Evolutionary conservation across 2,113 vertebrate species (phyloP).

Genomic region (Neopipo cinnamomea): DNA sequence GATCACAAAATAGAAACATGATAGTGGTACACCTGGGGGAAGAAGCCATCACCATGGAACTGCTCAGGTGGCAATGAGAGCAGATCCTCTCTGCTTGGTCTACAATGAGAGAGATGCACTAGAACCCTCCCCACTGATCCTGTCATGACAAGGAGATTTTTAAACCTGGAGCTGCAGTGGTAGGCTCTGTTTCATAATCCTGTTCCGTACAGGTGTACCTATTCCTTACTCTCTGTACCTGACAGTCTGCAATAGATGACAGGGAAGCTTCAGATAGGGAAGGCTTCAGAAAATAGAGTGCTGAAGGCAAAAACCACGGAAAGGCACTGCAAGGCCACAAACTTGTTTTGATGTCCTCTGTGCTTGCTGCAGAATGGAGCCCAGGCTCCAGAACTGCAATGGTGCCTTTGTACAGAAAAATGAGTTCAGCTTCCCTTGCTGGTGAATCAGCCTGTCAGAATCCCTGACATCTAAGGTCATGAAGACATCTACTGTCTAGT

Average conservation of each 20-base stretch:
- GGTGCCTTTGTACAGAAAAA: not conserved
- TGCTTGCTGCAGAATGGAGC: not conserved
- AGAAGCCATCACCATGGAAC: not conserved
- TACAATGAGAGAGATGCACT: not conserved
- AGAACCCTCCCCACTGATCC: not conserved
- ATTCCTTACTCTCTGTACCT: not conserved
- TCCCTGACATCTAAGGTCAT: not conserved
- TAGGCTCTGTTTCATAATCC: not conserved
- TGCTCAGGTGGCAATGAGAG: not conserved
- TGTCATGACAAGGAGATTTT: not conserved
- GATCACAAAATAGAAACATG: not conserved
- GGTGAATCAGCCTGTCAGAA: not conserved
- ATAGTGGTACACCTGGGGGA: not conserved
- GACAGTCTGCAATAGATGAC: not conserved
- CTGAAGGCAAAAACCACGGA: not conserved
- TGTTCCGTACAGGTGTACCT: not conserved
- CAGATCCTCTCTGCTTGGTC: not conserved
- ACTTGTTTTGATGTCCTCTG: not conserved
- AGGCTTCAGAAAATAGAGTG: not conserved
- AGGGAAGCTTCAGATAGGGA: not conserved
- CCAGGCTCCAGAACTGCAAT: accelerated
- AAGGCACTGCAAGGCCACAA: not conserved
- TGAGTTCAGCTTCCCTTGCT: not conserved
- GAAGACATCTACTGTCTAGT: not conserved
- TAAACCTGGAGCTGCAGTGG: not conserved